Evolutionary conservation across 2,113 vertebrate genomes (phyloP), one percentile per base, ranked within the genome.

Genomic region (Xerus inauris): DNA sequence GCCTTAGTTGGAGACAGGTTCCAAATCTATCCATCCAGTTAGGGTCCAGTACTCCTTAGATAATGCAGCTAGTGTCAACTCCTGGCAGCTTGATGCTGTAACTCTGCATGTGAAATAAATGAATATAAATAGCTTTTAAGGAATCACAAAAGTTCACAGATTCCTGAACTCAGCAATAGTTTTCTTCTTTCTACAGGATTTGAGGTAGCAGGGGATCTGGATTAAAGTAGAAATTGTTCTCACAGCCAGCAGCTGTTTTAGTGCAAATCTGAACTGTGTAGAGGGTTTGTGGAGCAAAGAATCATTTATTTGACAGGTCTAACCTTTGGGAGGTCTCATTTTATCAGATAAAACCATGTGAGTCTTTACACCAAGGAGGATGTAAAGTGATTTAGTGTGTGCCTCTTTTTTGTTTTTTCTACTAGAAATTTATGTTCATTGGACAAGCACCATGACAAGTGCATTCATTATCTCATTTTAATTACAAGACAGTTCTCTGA

Each of bases 51-150:
- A 84, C 40, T 54, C 79, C 11, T 19, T 77, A 30, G 49, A 76
- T 57, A 93, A 76, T 17, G 40, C 20, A 42, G 38, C 40, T 35
- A 2, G 35, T 14, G 28, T 84, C 71, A 49, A 82, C 80, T 28
- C 49, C 59, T 67, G 11, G 62, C 22, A 49, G 71, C 42, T 93
- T 80, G 45, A 71, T 42, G 67, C 22, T 91, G 42, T 57, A 51
- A 82, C 69, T 86, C 22, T 20, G 86, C 20, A 40, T 87, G 47
- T 89, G 54, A 92, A 89, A 91, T 67, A 62, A 90, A 8, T 86
- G 47, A 47, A 10, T 65, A 14, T 35, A 82, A 96, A 76, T 2
- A 72, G 69, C 42, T 84, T 62, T 96, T 95, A 11, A 47, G 24
- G 54, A 79, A 77, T 17, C 35, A 85, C 3, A 7, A 42, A 82